Conservation (phyloP, 2,113 vertebrate species). For the Lagopus muta region DNA sequence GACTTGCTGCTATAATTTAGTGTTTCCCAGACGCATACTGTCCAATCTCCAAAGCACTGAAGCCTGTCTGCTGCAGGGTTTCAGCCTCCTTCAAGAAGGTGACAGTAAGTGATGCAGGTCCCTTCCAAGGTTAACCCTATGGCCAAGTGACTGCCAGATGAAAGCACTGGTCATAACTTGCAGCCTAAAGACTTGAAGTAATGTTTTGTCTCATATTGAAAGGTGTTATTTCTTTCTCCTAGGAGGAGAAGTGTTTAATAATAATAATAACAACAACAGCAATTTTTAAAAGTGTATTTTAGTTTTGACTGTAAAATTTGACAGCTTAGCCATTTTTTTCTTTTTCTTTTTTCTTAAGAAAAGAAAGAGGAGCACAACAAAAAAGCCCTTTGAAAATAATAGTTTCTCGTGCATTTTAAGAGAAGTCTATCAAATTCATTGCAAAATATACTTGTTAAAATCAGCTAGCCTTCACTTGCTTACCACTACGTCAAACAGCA, state of each 20-base stretch:
- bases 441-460: not conserved
- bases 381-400: not conserved
- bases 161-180: accelerated
- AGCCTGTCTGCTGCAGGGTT: not conserved
- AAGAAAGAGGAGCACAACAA: not conserved
- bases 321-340: not conserved
- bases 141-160: not conserved
- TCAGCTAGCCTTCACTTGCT: not conserved
- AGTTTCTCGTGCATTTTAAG: not conserved
- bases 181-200: not conserved
- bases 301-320: not conserved
- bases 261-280: not conserved
- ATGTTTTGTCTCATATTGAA: not conserved
- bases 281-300: not conserved
- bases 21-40: not conserved
- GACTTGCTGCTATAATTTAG: not conserved
- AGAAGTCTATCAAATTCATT: not conserved
- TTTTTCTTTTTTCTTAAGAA: not conserved
- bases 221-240: not conserved
- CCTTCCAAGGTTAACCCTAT: not conserved
- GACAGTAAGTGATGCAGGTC: not conserved
- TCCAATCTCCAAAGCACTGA: not conserved
- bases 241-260: not conserved
- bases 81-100: not conserved
- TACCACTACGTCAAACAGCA: not conserved